Conservation (phyloP, 1,140 invertebrate species). For the Drosophila bocqueti region DNA sequence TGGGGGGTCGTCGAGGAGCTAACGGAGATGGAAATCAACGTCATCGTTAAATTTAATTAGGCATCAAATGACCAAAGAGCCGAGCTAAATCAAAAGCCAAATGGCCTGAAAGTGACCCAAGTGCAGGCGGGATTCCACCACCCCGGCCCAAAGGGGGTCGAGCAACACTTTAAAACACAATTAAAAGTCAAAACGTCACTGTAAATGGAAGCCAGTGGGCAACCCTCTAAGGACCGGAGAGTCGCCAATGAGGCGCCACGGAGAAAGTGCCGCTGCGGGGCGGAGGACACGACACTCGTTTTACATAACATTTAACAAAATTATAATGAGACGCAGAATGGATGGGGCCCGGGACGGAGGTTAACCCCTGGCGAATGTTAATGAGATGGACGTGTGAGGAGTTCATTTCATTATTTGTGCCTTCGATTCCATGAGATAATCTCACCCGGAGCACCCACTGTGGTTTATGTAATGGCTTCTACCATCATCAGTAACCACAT, state of each 20-base stretch:
- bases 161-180: constrained; percentile 79
- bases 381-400: constrained; percentile 53
- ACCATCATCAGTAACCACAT: constrained; percentile 49
- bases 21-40: constrained; percentile 60
- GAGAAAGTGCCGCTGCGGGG: constrained; percentile 11
- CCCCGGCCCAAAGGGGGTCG: constrained; percentile 7
- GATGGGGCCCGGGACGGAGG: constrained; percentile 1
- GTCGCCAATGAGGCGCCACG: constrained; percentile 67
- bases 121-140: constrained; percentile 17
- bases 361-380: constrained; percentile 71
- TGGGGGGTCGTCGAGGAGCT: not conserved
- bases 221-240: constrained; percentile 69
- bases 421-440: constrained; percentile 26
- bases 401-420: constrained; percentile 50
- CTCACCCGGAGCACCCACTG: constrained; percentile 24
- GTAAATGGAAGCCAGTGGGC: constrained; percentile 76
- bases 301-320: constrained; percentile 83
- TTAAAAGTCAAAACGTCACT: constrained; percentile 79
- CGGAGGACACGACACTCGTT: constrained; percentile 60
- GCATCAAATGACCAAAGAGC: constrained; percentile 77
- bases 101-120: constrained; percentile 71
- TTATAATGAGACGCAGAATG: constrained; percentile 62
- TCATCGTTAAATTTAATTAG: constrained; percentile 84
- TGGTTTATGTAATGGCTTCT: constrained; percentile 41
- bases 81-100: constrained; percentile 78